Base-by-base conservation (phyloP, 2,888 invertebrate species). In the Tinea semifulvella region DNA sequence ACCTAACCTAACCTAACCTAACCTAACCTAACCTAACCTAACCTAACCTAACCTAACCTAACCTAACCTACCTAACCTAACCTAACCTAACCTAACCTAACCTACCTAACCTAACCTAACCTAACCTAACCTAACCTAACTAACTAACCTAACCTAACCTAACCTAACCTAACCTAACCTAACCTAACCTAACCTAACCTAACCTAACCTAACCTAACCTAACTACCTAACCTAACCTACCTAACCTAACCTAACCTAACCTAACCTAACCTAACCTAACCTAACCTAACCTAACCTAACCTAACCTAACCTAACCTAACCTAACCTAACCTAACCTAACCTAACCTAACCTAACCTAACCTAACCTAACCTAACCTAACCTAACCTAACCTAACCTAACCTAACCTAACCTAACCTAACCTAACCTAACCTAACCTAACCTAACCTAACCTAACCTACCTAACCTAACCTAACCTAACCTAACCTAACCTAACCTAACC, bases 371-470 rank as follows among this genome's bases (percentile, higher is more conserved):
- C 52, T 48, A 50, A 51, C 52, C 49, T 48, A 43, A 11, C 48
- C 44, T 45, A 48, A 45, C 46, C 46, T 46, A 48, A 44, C 48
- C 36, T 49, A 49, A 46, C 49, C 49, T 46, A 50, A 49, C 49
- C 49, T 50, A 50, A 50, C 51, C 49, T 48, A 49, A 50, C 49
- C 49, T 47, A 49, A 49, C 51, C 49, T 49, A 51, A 49, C 51
- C 51, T 50, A 50, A 50, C 52, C 50, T 50, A 52, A 52, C 52
- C 50, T 51, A 52, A 52, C 52, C 49, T 46, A 49, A 49, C 49
- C 50, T 46, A n/a, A 49, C 49, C 47, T 47, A 47, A 47, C 42
- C n/a, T n/a, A n/a, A n/a, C n/a, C n/a, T n/a, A n/a, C n/a, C n/a
- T n/a, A n/a, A n/a, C n/a, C n/a, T n/a, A 47, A 48, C 45, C 48